These are phyloP conservation scores for Sebastes cheni DNA, from an alignment of 2,797 vertebrate genomes.

Conservation along the genomic window DNA sequence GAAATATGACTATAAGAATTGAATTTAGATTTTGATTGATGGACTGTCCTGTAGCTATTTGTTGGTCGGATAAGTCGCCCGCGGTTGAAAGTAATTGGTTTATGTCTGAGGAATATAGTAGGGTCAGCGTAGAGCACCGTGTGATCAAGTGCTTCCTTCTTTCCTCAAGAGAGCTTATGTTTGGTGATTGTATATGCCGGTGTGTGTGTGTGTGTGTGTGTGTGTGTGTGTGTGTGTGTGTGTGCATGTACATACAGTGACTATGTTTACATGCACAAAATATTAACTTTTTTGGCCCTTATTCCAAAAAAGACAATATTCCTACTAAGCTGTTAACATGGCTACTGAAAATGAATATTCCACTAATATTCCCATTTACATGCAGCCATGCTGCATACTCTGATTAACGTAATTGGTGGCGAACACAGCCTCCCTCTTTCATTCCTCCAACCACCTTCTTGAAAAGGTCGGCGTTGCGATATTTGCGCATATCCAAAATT, in stretches of 20 bases:
- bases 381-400: too few relatives aligned
- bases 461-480: too few relatives aligned
- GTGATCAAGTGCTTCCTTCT: slow-evolving; percentile 51
- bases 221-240: neutral
- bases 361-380: neutral
- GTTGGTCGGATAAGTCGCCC: neutral
- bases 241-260: neutral
- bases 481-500: too few relatives aligned
- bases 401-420: too few relatives aligned
- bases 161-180: slow-evolving; percentile 41
- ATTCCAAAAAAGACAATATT: neutral
- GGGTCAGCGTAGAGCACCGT: neutral
- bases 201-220: neutral
- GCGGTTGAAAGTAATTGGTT: neutral
- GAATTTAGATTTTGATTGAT: neutral
- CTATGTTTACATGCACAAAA: neutral
- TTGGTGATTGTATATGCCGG: neutral
- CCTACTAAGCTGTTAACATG: neutral
- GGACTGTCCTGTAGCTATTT: neutral
- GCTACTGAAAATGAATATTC: neutral
- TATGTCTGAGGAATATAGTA: neutral
- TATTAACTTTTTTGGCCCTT: too few relatives aligned
- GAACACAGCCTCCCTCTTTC: too few relatives aligned
- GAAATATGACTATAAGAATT: neutral
- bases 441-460: too few relatives aligned